Percentiles rank a stretch among this genome's conserved stretches.
These are phyloP conservation scores for Ondatra zibethicus DNA, from an alignment of 2,113 vertebrate genomes.

Conservation along the genomic window DNA sequence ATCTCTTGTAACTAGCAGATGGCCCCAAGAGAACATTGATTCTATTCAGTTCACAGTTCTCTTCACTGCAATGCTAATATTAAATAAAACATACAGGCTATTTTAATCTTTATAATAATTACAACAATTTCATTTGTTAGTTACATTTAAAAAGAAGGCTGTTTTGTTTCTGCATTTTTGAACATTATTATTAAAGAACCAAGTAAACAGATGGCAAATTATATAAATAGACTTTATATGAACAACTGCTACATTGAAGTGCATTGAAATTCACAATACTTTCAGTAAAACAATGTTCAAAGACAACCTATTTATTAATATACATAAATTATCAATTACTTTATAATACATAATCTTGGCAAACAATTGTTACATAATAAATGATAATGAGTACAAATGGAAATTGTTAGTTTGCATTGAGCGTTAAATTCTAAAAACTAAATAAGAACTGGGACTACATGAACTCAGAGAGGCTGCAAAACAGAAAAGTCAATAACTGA, in stretches of 20 bases:
- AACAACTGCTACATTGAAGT: constrained; percentile 52
- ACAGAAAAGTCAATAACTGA: not conserved
- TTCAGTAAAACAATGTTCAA: constrained; percentile 31
- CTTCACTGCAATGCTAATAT: not conserved
- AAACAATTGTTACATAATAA: constrained; percentile 40
- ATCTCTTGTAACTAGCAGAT: not conserved
- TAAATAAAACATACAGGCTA: not conserved
- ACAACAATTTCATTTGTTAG: not conserved
- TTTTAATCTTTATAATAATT: not conserved
- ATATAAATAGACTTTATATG: not conserved
- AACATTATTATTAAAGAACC: constrained; percentile 47
- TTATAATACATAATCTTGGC: not conserved
- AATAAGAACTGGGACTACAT: not conserved
- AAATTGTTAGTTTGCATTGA: constrained; percentile 20
- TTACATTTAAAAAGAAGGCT: not conserved
- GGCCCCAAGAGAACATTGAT: not conserved
- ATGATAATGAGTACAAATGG: not conserved
- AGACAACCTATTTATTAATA: constrained; percentile 12
- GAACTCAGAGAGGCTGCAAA: not conserved
- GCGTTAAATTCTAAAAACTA: not conserved
- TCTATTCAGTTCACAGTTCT: not conserved
- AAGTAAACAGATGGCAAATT: constrained; percentile 57
- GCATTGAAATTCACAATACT: constrained; percentile 8
- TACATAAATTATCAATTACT: constrained; percentile 33
- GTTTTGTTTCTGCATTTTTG: not conserved